phyloP scores from a whole-genome alignment of 1,140 invertebrate genomes.

The Oreohelix idahoensis region DNA sequence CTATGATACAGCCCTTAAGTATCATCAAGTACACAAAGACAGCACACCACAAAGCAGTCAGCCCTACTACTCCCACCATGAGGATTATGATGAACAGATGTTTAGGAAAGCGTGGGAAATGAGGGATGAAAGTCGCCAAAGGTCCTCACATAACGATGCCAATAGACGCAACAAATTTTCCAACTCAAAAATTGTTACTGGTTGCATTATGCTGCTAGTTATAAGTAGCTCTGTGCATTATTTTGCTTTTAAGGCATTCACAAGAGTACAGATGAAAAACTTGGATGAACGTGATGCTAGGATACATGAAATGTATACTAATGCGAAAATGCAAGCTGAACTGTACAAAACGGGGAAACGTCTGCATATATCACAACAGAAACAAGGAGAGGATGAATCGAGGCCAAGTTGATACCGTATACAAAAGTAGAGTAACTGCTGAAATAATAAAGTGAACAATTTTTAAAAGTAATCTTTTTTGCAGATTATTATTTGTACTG shows the following conservation, averaged over 20 bases:
- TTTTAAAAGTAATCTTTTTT: no score
- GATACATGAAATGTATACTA: not conserved
- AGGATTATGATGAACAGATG: not conserved
- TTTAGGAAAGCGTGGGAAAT: not conserved
- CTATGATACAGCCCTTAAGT: conserved; percentile 11
- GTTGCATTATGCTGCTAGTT: not conserved
- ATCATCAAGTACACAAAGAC: not conserved
- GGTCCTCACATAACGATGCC: not conserved
- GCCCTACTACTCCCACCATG: not conserved
- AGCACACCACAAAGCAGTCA: not conserved
- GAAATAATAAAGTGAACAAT: no score
- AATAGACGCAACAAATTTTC: not conserved
- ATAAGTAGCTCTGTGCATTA: not conserved
- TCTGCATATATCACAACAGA: not conserved
- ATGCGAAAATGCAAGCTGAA: not conserved
- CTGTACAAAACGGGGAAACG: not conserved
- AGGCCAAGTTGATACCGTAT: no score
- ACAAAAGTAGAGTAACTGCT: no score
- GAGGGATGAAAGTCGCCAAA: not conserved
- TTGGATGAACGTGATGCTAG: conserved; percentile 13
- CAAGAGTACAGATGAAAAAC: not conserved
- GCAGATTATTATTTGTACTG: no score
- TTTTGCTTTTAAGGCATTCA: not conserved
- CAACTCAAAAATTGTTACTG: not conserved
- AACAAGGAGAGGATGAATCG: not conserved